A percentile compares a stretch with the other conserved stretches of the same genome.
Evolutionary conservation across 92 coral and sea anemone genomes (phyloP).

Genomic region (Epizoanthus fatuus): DNA sequence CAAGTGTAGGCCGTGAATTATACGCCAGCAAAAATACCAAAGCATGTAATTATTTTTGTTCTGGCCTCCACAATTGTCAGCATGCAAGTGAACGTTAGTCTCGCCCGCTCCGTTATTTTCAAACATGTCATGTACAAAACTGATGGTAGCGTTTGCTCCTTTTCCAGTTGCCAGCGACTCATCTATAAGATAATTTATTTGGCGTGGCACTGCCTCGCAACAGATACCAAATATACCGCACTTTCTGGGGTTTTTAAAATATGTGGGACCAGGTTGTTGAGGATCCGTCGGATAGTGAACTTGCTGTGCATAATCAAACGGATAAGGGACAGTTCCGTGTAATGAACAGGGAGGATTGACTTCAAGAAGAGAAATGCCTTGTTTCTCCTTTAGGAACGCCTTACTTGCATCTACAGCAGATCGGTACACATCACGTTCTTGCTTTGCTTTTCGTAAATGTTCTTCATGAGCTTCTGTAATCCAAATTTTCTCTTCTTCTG

Average conservation of each 20-base stretch:
- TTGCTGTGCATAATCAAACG: constrained; percentile 44
- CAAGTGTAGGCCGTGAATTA: constrained; percentile 38
- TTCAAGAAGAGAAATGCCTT: constrained; percentile 1
- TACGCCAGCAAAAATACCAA: constrained; percentile 55
- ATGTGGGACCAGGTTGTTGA: constrained; percentile 67
- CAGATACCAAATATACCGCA: constrained; percentile 57
- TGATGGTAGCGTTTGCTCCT: constrained; percentile 59
- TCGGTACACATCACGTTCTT: constrained; percentile 1
- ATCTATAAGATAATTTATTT: constrained; percentile 57
- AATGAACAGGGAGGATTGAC: constrained; percentile 22
- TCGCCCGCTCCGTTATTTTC: constrained; percentile 48
- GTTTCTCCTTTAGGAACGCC: neutral
- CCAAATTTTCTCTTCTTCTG: constrained; percentile 43
- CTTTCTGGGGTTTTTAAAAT: constrained; percentile 58
- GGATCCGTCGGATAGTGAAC: constrained; percentile 61
- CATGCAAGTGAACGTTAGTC: constrained; percentile 43
- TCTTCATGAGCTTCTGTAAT: constrained; percentile 30
- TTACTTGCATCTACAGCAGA: neutral
- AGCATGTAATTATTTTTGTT: constrained; percentile 43
- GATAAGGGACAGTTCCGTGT: constrained; percentile 51
- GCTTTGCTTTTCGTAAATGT: constrained; percentile 29
- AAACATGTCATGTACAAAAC: constrained; percentile 40
- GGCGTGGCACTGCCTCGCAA: constrained; percentile 46
- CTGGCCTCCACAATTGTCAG: constrained; percentile 56
- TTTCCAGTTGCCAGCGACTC: constrained; percentile 54